Base-by-base conservation (phyloP, 2,888 invertebrate genomes). In the Ryuthela nishihirai region DNA sequence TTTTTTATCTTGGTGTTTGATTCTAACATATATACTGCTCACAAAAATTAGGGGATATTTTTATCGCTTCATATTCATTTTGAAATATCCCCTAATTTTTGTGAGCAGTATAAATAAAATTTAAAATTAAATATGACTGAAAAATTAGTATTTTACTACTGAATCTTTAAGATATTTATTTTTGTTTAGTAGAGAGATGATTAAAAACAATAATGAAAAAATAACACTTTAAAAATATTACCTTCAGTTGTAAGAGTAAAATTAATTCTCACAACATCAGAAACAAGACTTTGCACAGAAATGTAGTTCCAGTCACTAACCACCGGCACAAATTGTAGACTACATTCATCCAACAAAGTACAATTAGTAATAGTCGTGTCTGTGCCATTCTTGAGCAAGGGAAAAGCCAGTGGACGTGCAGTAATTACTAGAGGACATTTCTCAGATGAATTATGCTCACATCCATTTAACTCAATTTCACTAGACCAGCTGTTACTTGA, bases 251-350 rank as follows among this genome's bases (percentile, higher is more conserved):
- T 10, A 47, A 58, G 26, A 36, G 34, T 24, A 12, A 59, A 21
- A 26, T 12, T 47, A 26, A 52, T 53, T 5, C 48, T 25, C 17
- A 59, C 7, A 15, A 35, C 9, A n/a, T 38, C 54, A 20, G 36
- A 12, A 7, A 36, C 18, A 23, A 25, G 35, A 42, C 29, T 54
- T 15, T 56, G 40, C 17, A 67, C 35, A 9, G 61, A 61, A 17
- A 68, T 32, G 49, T 67, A 68, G 41, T 69, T 68, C 70, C 70
- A 71, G 5, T 67, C 43, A 21, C 67, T 63, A 47, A 66, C 69
- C 38, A 65, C 65, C 10, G 70, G 69, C 32, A 66, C 64, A 29
- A 70, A 61, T n/a, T 65, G 45, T 7, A 69, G 52, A 21, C 53
- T 47, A 47, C 70, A 70, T 6, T 43, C 50, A 42, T 64, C 52